phyloP scores from a whole-genome alignment of 2,888 invertebrate genomes.

The Athripsodes cinereus region DNA sequence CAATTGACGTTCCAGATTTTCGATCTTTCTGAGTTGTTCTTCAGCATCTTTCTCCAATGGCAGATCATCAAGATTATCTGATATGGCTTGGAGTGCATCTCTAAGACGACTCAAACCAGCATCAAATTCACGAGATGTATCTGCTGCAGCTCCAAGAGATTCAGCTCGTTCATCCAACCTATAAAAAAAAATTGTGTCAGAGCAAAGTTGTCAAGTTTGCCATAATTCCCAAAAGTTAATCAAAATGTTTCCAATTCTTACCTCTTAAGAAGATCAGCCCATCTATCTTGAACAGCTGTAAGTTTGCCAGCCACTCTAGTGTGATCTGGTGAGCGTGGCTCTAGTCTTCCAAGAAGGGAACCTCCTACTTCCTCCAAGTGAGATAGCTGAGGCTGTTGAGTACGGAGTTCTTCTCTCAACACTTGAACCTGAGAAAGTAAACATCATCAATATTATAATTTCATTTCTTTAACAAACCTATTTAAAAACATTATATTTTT shows the following conservation, averaged over 20 bases:
- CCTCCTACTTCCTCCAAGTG: slow-evolving; percentile 79
- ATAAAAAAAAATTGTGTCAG: neutral
- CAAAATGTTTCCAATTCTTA: too few relatives aligned
- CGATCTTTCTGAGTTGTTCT: slow-evolving; percentile 80
- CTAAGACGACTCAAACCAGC: slow-evolving; percentile 76
- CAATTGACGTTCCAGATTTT: slow-evolving; percentile 79
- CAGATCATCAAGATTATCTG: slow-evolving; percentile 79
- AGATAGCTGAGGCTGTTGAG: slow-evolving; percentile 84
- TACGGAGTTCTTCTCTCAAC: slow-evolving; percentile 88
- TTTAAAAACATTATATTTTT: too few relatives aligned
- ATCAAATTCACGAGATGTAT: slow-evolving; percentile 89
- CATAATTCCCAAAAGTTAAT: too few relatives aligned
- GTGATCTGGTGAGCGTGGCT: slow-evolving; percentile 46
- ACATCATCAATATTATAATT: too few relatives aligned
- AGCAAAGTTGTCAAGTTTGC: neutral
- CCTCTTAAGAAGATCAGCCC: slow-evolving; percentile 72
- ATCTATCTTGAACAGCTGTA: slow-evolving; percentile 62
- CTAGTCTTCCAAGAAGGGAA: slow-evolving; percentile 58
- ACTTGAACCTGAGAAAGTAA: slow-evolving; percentile 64
- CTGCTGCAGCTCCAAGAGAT: slow-evolving; percentile 84
- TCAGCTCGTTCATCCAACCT: slow-evolving; percentile 85
- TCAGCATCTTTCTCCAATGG: slow-evolving; percentile 77
- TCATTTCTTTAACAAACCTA: too few relatives aligned
- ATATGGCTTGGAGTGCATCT: slow-evolving; percentile 81
- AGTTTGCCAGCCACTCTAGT: slow-evolving; percentile 61